A percentile compares a stretch with the other conserved stretches of the same genome.
Evolutionary conservation across 2,797 vertebrate species (phyloP).

Genomic region (Acestrorhynchus altus): DNA sequence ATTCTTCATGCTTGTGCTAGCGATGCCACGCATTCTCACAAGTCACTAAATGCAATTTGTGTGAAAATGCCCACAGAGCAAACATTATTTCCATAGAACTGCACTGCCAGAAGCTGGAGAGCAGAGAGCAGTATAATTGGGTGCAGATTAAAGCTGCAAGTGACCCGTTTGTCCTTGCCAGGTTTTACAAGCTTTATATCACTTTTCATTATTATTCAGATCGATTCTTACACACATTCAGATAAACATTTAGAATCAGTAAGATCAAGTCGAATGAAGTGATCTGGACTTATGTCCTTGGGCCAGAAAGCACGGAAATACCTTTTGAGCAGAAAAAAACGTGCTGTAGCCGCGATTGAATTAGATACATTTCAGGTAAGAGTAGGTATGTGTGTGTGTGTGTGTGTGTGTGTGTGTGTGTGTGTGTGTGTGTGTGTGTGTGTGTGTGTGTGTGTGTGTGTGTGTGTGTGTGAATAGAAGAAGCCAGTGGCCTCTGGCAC

Average conservation of each 20-base stretch:
- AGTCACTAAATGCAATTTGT: background rate
- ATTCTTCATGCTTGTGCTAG: too few species aligned
- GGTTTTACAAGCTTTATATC: background rate
- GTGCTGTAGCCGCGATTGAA: background rate
- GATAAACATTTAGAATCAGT: background rate
- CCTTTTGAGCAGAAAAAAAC: background rate
- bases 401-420: background rate
- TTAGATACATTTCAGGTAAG: conserved; percentile 3
- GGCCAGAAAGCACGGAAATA: background rate
- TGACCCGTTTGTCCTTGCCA: background rate
- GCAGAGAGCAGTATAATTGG: background rate
- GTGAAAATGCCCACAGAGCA: background rate
- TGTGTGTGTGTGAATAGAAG: background rate
- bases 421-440: background rate
- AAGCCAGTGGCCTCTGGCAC: conserved; percentile 3
- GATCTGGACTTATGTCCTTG: background rate
- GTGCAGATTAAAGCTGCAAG: background rate
- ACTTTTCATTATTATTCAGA: background rate
- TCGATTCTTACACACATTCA: background rate
- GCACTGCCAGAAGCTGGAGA: background rate
- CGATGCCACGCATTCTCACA: too few species aligned
- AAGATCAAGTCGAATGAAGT: background rate
- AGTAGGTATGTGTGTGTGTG: background rate
- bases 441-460: background rate
- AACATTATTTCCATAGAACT: background rate